Evolutionary conservation across 2,888 invertebrate species (phyloP), one percentile per base, ranked within the genome.

Genomic region (Synanthedon tipuliformis): DNA sequence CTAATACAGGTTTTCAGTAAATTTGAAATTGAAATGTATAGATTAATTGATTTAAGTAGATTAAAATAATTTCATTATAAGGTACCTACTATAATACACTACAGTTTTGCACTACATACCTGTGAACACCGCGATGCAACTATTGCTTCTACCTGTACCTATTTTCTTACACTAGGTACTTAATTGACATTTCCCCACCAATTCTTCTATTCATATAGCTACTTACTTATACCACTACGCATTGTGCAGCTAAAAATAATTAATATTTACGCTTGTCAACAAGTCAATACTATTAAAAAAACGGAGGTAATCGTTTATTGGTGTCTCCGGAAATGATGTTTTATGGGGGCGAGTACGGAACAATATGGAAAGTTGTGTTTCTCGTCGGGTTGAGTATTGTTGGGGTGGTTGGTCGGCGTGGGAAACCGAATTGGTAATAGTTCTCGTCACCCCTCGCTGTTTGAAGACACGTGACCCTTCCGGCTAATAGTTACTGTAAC

Each of bases 361-460:
- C 76, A 77, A 82, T 78, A 78, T 80, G 81, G 83, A 81, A 83
- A 81, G 77, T 75, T 67, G 68, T 78, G 77, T 78, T 82, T 82
- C 82, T 75, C 75, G 73, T 73, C 61, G 57, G 55, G 55, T 59
- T 54, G 34, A 34, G 23, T 34, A 34, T 34, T 34, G 10, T 34
- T 34, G 34, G 54, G 57, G 59, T 66, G 64, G 65, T 59, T 77
- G 78, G 73, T 70, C 65, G 67, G 74, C 84, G 85, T 85, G 86
- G 86, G 86, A 85, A 86, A 71, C 73, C 58, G 52, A 59, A 61
- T 67, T 71, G 81, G 76, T 75, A 81, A 75, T 66, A 66, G 73
- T 82, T 85, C 85, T 69, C 86, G 81, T 59, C 77, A 74, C 64
- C 75, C 80, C 73, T 65, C 64, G 58, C 57, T 65, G 62, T 68